Evolutionary conservation across 1,140 invertebrate species (phyloP).

Genomic region (Epicauta chinensis): DNA sequence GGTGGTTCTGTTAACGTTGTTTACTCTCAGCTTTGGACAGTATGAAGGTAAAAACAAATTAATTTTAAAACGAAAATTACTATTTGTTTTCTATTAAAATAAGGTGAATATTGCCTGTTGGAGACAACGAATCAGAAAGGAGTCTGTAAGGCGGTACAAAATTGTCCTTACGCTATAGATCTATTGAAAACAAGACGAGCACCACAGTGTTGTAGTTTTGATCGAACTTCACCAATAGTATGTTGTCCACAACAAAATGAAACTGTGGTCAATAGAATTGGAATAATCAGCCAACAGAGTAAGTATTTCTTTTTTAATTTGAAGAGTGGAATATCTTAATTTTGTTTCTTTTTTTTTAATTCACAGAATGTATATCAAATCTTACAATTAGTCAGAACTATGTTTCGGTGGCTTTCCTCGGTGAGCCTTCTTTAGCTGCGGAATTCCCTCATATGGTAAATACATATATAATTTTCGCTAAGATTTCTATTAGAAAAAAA

Average conservation of each 20-base stretch:
- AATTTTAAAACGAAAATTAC: too few relatives aligned
- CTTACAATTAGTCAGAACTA: background rate
- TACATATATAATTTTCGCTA: background rate
- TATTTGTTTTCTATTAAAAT: too few relatives aligned
- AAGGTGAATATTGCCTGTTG: background rate
- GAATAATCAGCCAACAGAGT: background rate
- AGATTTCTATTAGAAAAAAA: background rate
- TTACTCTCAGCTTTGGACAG: too few relatives aligned
- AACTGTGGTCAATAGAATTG: background rate
- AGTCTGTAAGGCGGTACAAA: background rate
- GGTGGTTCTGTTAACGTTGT: too few relatives aligned
- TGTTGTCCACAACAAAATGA: background rate
- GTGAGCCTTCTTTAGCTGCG: slow-evolving; percentile 2
- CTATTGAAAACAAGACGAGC: background rate
- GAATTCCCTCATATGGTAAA: slow-evolving; percentile 21
- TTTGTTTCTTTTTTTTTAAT: background rate
- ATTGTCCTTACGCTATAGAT: background rate
- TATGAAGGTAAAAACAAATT: too few relatives aligned
- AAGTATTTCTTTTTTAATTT: background rate
- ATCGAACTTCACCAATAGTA: background rate
- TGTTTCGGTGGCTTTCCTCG: slow-evolving; percentile 5
- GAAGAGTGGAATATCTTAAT: background rate
- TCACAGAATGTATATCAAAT: background rate
- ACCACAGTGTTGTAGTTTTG: background rate
- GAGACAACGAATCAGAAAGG: slow-evolving; percentile 1